These are phyloP conservation scores for Sarcophaga caerulescens DNA, from an alignment of 2,888 invertebrate species.

Conservation along the genomic window DNA sequence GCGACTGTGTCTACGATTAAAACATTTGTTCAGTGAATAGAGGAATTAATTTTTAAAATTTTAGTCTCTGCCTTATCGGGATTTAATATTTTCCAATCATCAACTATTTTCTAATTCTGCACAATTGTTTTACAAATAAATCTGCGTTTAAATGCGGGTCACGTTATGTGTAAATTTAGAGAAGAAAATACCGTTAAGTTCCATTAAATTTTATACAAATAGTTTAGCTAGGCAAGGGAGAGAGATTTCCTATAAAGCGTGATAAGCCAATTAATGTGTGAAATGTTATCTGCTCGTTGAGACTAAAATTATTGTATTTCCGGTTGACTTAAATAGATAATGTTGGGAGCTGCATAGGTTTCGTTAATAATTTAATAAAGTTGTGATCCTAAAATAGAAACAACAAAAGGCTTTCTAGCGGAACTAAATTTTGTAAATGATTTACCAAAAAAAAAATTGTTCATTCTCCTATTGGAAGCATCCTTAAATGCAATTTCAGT, in stretches of 20 bases:
- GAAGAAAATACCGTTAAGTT: conserved; percentile 39
- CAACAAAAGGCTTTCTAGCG: no score
- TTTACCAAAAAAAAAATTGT: no score
- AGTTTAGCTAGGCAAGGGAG: not conserved
- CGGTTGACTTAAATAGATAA: conserved; percentile 37
- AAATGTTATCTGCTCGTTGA: conserved; percentile 16
- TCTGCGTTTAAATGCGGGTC: conserved; percentile 57
- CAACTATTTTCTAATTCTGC: conserved; percentile 37
- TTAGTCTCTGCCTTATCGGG: conserved; percentile 67
- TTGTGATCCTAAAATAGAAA: no score
- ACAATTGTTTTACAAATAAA: conserved; percentile 42
- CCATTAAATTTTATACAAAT: conserved; percentile 31
- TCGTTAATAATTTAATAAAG: no score
- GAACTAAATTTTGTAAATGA: no score
- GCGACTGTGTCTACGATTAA: not conserved
- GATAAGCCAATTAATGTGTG: conserved; percentile 63
- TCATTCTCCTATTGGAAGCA: no score
- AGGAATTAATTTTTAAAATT: conserved; percentile 65
- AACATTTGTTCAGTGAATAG: conserved; percentile 59
- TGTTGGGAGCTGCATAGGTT: conserved; percentile 1
- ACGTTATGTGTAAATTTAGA: not conserved
- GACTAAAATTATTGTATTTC: conserved; percentile 40
- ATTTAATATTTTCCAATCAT: conserved; percentile 16
- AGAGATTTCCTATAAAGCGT: not conserved
- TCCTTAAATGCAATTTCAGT: no score